phyloP scores from a whole-genome alignment of 1,140 invertebrate species.

The Anthonomus grandis region DNA sequence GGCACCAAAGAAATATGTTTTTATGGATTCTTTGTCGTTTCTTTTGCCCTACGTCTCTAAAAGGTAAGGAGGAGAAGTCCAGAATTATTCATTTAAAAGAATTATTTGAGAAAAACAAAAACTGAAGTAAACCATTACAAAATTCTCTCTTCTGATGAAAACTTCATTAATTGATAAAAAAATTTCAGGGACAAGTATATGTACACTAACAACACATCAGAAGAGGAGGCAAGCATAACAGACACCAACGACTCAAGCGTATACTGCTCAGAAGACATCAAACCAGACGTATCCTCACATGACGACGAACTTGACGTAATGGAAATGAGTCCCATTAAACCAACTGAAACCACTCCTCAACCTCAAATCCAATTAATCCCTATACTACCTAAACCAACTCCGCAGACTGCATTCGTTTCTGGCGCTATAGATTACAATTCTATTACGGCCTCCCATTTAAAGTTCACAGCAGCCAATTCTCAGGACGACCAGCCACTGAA shows the following conservation, averaged over 20 bases:
- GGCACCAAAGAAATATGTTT: constrained; percentile 30
- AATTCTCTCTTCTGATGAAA: constrained; percentile 2
- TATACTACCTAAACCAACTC: constrained; percentile 24
- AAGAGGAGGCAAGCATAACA: no score
- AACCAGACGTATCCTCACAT: not conserved
- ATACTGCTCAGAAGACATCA: not conserved
- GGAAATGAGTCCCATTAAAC: not conserved
- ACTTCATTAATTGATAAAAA: no score
- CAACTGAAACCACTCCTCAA: not conserved
- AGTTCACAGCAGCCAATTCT: no score
- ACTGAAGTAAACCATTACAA: no score
- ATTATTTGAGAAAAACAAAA: constrained; percentile 7
- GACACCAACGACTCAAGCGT: constrained; percentile 13
- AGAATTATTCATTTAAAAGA: not conserved
- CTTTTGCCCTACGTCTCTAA: constrained; percentile 16
- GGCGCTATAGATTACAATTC: no score
- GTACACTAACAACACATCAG: no score
- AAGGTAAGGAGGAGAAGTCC: constrained; percentile 14
- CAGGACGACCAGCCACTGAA: constrained; percentile 1
- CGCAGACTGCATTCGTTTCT: not conserved
- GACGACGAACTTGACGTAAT: not conserved
- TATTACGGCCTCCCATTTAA: no score
- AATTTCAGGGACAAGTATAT: no score
- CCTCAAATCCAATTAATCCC: constrained; percentile 22
- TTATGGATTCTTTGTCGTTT: constrained; percentile 33